Percentiles rank a stretch among this genome's conserved stretches.
phyloP scores from a whole-genome alignment of 2,113 vertebrate species.

The Platichthys stellatus region DNA sequence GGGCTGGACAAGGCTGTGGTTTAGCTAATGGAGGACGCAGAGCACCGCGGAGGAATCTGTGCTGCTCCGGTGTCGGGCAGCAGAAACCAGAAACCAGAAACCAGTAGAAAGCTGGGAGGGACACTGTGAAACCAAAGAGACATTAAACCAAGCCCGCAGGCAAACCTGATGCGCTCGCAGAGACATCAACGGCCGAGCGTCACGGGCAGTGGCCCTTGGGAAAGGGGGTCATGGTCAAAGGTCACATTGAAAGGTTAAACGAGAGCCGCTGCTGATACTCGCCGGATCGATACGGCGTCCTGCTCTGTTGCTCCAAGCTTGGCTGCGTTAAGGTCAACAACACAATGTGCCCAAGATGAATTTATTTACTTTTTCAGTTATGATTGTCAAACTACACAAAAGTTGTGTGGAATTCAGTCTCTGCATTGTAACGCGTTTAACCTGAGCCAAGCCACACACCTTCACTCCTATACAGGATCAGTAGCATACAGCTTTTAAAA shows the following conservation, averaged over 20 bases:
- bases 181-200: conserved; percentile 39
- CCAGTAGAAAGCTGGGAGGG: conserved; percentile 30
- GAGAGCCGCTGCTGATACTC: conserved; percentile 18
- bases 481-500: too few relatives aligned
- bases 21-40: conserved; percentile 4
- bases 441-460: too few relatives aligned
- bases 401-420: too few relatives aligned
- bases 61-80: conserved; percentile 32
- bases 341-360: neutral
- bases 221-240: conserved; percentile 55
- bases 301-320: neutral
- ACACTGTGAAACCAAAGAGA: conserved; percentile 51
- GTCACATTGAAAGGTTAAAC: conserved; percentile 35
- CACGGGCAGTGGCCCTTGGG: conserved; percentile 43
- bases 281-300: conserved; percentile 14
- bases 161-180: conserved; percentile 50
- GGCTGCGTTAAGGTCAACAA: conserved; percentile 12
- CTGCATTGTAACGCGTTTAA: too few relatives aligned
- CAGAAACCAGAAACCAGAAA: conserved; percentile 53
- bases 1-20: neutral
- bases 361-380: too few relatives aligned
- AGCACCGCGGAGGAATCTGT: conserved; percentile 46
- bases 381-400: too few relatives aligned
- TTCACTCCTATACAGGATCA: too few relatives aligned
- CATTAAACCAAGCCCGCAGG: conserved; percentile 30